Percentiles rank a stretch among this genome's conserved stretches.
Conservation (phyloP, 2,888 invertebrate species). For the Cotesia congregata region DNA sequence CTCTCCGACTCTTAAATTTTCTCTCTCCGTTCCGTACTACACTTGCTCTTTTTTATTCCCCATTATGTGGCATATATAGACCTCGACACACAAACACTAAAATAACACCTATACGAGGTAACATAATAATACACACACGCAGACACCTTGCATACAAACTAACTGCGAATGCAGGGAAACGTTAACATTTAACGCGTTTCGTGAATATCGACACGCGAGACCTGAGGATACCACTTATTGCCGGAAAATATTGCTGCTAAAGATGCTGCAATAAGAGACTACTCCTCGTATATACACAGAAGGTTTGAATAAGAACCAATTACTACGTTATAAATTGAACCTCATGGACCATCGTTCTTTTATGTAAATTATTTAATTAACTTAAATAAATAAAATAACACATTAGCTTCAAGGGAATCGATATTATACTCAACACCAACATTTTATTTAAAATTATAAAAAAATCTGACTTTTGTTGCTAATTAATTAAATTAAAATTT, state of each 20-base stretch:
- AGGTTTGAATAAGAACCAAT: constrained; percentile 24
- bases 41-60: constrained; percentile 30
- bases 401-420: no score
- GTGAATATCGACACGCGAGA: constrained; percentile 44
- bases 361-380: constrained; percentile 21
- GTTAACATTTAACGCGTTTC: constrained; percentile 40
- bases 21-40: constrained; percentile 15
- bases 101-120: constrained; percentile 12
- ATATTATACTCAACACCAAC: no score
- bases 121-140: constrained; percentile 1
- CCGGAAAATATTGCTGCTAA: constrained; percentile 41
- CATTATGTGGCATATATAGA: constrained; percentile 17
- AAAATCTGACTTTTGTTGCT: not conserved
- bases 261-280: constrained; percentile 2
- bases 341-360: constrained; percentile 30
- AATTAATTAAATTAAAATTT: not conserved
- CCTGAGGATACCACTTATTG: constrained; percentile 43
- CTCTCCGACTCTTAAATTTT: constrained; percentile 12
- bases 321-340: constrained; percentile 44
- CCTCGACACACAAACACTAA: not conserved
- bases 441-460: not conserved
- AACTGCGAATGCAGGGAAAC: not conserved
- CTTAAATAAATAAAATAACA: constrained; percentile 1
- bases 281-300: not conserved
- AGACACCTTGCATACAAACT: not conserved